Evolutionary conservation across 2,888 invertebrate species (phyloP).

Genomic region (Chymomyza amoena): DNA sequence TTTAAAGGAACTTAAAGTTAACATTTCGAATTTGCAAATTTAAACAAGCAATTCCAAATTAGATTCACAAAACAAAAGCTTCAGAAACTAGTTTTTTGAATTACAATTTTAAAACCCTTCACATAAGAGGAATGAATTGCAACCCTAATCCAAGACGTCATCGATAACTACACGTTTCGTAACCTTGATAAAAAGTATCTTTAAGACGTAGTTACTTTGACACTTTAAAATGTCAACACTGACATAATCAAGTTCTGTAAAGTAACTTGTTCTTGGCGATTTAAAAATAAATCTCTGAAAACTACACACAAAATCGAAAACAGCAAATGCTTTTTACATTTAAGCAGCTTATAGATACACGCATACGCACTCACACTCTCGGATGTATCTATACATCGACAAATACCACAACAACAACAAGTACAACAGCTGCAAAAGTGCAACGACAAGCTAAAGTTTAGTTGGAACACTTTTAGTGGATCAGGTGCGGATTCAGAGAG

Average conservation of each 20-base stretch:
- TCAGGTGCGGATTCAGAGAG: background rate
- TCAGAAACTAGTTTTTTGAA: background rate
- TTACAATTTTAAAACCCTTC: background rate
- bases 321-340: background rate
- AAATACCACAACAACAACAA: background rate
- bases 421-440: background rate
- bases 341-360: background rate
- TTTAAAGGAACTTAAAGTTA: too few species aligned
- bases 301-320: background rate
- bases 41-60: too few species aligned
- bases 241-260: background rate
- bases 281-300: background rate
- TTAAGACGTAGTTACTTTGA: background rate
- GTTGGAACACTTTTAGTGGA: background rate
- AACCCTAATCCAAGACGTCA: background rate
- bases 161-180: background rate
- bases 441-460: background rate
- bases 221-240: background rate
- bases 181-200: background rate
- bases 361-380: background rate
- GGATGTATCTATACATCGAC: background rate
- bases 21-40: too few species aligned
- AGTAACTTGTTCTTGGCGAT: background rate
- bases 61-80: too few species aligned
- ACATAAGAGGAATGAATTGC: background rate